Percentiles rank a stretch among this genome's conserved stretches.
Evolutionary conservation across 53 echinoderm and acorn worm genomes (phyloP).

Genomic region (Pentamera pediparva): DNA sequence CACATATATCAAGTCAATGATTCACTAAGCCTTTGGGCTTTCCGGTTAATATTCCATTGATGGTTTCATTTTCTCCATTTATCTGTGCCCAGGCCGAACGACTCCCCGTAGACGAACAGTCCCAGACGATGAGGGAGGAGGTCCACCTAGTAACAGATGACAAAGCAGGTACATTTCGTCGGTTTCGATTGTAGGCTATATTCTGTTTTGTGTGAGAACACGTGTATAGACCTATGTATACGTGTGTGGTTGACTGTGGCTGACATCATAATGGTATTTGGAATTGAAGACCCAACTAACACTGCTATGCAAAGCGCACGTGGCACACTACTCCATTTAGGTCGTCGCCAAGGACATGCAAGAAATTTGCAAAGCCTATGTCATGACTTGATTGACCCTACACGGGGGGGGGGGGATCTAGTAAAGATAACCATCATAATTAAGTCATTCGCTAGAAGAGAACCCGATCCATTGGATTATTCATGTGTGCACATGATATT

Average conservation of each 20-base stretch:
- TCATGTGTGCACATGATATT: neutral
- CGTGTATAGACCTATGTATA: neutral
- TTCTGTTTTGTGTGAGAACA: slow-evolving; percentile 1
- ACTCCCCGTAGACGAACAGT: neutral
- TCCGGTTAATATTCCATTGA: slow-evolving; percentile 1
- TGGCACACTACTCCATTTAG: no score
- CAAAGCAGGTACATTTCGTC: slow-evolving; percentile 15
- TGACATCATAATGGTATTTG: neutral
- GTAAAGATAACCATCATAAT: neutral
- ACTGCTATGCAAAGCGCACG: neutral
- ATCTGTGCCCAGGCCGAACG: neutral
- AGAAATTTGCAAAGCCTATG: no score
- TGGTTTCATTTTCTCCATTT: neutral
- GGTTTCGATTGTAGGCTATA: slow-evolving; percentile 8
- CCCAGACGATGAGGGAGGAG: neutral
- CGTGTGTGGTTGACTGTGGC: neutral
- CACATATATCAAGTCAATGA: no score
- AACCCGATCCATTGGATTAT: slow-evolving; percentile 11
- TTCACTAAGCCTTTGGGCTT: neutral
- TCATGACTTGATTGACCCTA: no score
- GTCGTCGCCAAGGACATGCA: no score
- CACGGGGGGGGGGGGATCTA: neutral
- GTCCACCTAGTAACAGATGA: neutral
- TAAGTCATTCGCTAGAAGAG: neutral
- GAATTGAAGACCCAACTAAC: neutral